phyloP scores from a whole-genome alignment of 2,797 vertebrate genomes.

The Acanthiza pusilla region DNA sequence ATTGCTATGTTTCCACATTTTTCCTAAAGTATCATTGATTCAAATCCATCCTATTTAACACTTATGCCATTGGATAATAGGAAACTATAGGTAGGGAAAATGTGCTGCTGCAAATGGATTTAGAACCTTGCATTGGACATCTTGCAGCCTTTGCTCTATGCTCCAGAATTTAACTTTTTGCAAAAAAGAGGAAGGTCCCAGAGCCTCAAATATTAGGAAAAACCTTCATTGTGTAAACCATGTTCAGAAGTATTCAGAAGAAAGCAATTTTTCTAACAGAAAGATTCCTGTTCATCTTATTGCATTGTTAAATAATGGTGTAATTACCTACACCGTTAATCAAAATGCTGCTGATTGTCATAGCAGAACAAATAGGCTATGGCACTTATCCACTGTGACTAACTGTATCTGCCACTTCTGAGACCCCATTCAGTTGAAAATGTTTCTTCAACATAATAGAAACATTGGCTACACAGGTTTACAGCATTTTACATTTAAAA shows the following conservation, averaged over 20 bases:
- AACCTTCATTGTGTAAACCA: neutral
- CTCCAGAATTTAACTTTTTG: neutral
- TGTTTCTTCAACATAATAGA: neutral
- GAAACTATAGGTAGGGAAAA: neutral
- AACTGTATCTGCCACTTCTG: neutral
- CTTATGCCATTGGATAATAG: neutral
- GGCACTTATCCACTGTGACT: slow-evolving; percentile 51
- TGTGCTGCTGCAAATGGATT: neutral
- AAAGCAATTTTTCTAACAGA: neutral
- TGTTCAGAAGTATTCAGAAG: neutral
- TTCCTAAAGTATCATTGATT: slow-evolving; percentile 14
- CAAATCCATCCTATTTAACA: slow-evolving; percentile 6
- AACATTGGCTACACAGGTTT: neutral
- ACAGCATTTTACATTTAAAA: neutral
- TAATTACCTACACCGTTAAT: neutral
- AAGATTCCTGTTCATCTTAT: neutral
- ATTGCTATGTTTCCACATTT: neutral
- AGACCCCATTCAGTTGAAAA: neutral
- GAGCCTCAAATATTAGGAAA: neutral
- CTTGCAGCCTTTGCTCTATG: neutral
- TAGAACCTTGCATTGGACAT: neutral
- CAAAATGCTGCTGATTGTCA: neutral
- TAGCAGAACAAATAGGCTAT: slow-evolving; percentile 18
- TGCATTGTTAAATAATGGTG: neutral
- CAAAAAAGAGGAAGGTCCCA: neutral